Evolutionary conservation across 2,113 vertebrate species (phyloP).

Genomic region (Peromyscus californicus): DNA sequence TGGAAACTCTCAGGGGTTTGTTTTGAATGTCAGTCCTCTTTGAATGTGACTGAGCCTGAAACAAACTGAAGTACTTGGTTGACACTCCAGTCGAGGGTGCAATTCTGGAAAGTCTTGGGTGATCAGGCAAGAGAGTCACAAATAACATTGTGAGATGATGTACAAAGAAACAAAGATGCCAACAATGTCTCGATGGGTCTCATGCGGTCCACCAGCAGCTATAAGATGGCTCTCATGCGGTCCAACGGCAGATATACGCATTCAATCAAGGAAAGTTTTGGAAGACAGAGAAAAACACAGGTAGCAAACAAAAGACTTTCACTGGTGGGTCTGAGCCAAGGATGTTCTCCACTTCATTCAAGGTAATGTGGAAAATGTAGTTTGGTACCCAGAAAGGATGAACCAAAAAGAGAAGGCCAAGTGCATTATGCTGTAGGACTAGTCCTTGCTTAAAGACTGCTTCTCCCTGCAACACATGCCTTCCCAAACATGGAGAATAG

Average conservation of each 20-base stretch:
- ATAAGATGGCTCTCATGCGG: accelerated
- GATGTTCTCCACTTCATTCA: neutral
- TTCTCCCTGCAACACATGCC: accelerated
- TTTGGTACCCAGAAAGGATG: neutral
- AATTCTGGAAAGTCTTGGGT: no score
- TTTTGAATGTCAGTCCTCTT: neutral
- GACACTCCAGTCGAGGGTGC: no score
- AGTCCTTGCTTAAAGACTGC: neutral
- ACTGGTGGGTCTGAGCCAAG: neutral
- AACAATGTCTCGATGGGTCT: accelerated
- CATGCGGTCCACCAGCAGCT: accelerated
- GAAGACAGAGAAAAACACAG: neutral
- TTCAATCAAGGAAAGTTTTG: neutral
- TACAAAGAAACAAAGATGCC: neutral
- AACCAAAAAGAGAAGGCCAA: neutral
- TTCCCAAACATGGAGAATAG: neutral
- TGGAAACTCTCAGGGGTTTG: neutral
- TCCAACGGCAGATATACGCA: accelerated
- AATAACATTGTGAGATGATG: neutral
- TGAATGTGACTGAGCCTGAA: neutral
- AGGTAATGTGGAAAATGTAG: neutral
- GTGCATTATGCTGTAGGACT: neutral
- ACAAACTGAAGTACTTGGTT: neutral
- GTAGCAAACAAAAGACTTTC: neutral
- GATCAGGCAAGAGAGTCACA: neutral